phyloP scores from a whole-genome alignment of 2,888 invertebrate species.

The Galeruca laticollis region DNA sequence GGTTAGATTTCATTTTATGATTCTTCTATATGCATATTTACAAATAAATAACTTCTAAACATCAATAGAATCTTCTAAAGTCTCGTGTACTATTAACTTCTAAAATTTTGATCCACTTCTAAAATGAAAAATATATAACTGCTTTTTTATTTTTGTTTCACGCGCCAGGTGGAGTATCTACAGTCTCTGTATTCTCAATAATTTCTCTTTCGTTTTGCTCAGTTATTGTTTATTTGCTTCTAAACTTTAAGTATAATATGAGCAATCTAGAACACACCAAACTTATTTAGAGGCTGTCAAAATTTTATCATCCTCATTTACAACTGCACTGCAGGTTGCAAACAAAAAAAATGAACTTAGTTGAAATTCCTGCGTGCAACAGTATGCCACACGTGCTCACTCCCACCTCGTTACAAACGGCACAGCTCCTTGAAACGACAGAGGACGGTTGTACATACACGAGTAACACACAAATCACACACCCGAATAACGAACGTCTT shows the following conservation, averaged over 20 bases:
- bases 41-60: background rate
- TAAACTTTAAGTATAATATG: background rate
- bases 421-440: conserved; percentile 16
- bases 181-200: background rate
- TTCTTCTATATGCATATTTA: background rate
- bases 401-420: conserved; percentile 13
- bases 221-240: background rate
- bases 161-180: background rate
- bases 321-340: conserved; percentile 22
- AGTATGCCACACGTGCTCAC: conserved; percentile 17
- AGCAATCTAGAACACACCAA: background rate
- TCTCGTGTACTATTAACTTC: no score
- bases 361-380: background rate
- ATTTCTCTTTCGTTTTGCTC: background rate
- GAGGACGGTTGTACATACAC: conserved; percentile 12
- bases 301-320: conserved; percentile 8
- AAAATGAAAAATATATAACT: background rate
- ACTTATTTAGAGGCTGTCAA: background rate
- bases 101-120: background rate
- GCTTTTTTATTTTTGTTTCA: background rate
- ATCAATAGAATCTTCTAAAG: no score
- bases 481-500: background rate
- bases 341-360: background rate
- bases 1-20: conserved; percentile 7
- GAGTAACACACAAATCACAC: conserved; percentile 14